Conservation (phyloP, 1,140 invertebrate genomes). For the Drosophila serrata region DNA sequence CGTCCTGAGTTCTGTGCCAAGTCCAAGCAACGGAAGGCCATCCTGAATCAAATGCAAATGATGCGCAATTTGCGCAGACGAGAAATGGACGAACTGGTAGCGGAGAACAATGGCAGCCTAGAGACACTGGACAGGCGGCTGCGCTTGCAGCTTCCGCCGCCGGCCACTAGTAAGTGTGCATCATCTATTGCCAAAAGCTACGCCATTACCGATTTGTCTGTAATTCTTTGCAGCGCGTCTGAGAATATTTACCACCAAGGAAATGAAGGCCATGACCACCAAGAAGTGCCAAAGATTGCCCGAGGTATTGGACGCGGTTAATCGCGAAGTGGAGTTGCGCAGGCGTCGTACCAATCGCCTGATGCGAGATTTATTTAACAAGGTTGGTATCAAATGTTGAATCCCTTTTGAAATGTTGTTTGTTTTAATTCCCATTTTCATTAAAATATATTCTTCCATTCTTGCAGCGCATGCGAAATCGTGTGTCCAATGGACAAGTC, state of each 20-base stretch:
- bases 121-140: conserved; percentile 65
- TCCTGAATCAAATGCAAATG: conserved; percentile 77
- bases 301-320: conserved; percentile 67
- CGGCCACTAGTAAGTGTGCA: conserved; percentile 57
- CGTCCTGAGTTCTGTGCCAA: conserved; percentile 73
- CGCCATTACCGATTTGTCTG: not conserved
- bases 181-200: no score
- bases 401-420: not conserved
- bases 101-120: conserved; percentile 42
- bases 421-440: not conserved
- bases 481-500: conserved; percentile 71
- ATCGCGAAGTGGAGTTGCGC: conserved; percentile 57
- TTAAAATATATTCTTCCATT: not conserved
- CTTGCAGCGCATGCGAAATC: conserved; percentile 72
- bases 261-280: conserved; percentile 82
- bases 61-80: conserved; percentile 63
- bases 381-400: conserved; percentile 9
- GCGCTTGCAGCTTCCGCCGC: conserved; percentile 61
- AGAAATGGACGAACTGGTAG: conserved; percentile 70
- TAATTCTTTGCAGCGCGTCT: conserved; percentile 52
- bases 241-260: conserved; percentile 67
- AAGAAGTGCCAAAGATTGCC: conserved; percentile 69
- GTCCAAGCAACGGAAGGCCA: conserved; percentile 77
- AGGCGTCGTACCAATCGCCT: conserved; percentile 70
- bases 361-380: conserved; percentile 79